Evolutionary conservation across 2,888 invertebrate species (phyloP).

Genomic region (Lasioglossum zephyrum): DNA sequence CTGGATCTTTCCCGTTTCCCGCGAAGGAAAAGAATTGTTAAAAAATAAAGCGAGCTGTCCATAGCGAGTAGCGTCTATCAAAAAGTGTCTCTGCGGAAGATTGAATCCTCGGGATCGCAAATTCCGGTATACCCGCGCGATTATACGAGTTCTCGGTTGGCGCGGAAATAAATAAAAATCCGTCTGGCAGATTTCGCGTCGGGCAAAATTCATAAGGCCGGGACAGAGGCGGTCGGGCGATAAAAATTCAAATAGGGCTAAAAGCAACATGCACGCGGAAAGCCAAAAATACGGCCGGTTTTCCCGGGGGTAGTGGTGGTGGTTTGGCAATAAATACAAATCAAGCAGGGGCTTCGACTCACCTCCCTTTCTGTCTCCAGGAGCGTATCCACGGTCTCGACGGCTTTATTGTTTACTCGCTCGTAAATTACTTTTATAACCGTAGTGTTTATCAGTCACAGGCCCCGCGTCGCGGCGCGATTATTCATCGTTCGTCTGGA

Average conservation of each 20-base stretch:
- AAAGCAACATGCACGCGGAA: conserved; percentile 1
- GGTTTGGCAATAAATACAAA: conserved; percentile 17
- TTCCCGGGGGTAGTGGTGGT: not conserved
- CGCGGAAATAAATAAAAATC: not conserved
- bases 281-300: conserved; percentile 4
- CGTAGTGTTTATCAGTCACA: conserved; percentile 29
- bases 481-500: conserved; percentile 37
- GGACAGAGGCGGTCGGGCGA: not conserved
- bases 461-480: conserved; percentile 2
- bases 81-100: not conserved
- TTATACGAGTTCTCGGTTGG: not conserved
- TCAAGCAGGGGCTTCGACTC: conserved; percentile 10
- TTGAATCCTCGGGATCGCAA: not conserved
- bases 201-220: conserved; percentile 5
- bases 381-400: not conserved
- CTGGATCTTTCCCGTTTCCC: too few relatives aligned
- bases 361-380: conserved; percentile 14
- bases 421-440: conserved; percentile 29
- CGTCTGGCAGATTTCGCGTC: not conserved
- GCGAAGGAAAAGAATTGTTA: not conserved
- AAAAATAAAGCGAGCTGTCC: not conserved
- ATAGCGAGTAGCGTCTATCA: not conserved
- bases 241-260: not conserved
- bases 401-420: not conserved
- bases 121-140: not conserved